Conservation (phyloP, 2,888 invertebrate species). For the Drosophila affinis region DNA sequence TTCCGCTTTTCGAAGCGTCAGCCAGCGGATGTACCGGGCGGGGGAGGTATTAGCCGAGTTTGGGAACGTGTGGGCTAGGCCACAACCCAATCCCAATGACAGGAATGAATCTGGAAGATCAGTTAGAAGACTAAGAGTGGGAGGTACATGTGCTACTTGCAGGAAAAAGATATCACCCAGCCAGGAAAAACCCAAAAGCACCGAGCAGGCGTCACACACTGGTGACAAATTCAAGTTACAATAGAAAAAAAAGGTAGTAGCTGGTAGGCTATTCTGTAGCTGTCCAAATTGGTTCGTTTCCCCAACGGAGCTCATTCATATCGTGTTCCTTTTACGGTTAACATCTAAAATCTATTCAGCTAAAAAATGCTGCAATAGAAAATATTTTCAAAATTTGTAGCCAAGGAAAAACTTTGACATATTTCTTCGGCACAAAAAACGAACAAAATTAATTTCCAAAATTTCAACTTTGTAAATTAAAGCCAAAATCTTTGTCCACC, state of each 20-base stretch:
- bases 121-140: no score
- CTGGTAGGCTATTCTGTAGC: neutral
- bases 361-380: conserved; percentile 20
- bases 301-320: conserved; percentile 12
- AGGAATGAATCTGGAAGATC: no score
- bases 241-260: neutral
- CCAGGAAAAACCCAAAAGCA: neutral
- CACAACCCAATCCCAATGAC: neutral
- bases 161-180: neutral
- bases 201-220: neutral
- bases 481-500: neutral
- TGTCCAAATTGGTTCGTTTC: neutral
- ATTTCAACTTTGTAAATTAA: neutral
- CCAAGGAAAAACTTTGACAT: conserved; percentile 18
- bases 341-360: conserved; percentile 30
- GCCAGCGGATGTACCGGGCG: neutral
- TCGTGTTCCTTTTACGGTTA: conserved; percentile 11
- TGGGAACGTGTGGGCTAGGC: neutral
- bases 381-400: conserved; percentile 13
- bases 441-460: neutral
- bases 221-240: neutral
- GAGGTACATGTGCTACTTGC: no score
- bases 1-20: neutral
- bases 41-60: neutral
- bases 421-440: conserved; percentile 29